Evolutionary conservation across 2,888 invertebrate genomes (phyloP).

Genomic region (Macrostomum cliftonense): DNA sequence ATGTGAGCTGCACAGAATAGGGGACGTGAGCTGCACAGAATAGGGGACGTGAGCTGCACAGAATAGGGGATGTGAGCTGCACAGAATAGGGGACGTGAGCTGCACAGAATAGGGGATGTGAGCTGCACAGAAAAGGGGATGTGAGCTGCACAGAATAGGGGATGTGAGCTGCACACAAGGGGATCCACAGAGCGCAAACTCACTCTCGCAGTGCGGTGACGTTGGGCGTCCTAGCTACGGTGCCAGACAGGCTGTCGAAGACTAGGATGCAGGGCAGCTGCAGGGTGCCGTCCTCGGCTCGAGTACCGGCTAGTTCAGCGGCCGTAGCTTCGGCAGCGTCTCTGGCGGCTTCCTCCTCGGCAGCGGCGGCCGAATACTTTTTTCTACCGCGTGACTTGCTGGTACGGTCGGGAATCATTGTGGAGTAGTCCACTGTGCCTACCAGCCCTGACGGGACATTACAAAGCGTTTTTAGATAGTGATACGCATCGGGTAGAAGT

Average conservation of each 20-base stretch:
- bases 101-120: too few relatives aligned
- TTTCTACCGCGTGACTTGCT: neutral
- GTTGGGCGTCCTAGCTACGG: conserved; percentile 57
- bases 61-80: too few relatives aligned
- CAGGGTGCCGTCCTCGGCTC: too few relatives aligned
- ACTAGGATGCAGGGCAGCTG: conserved; percentile 71
- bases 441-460: conserved; percentile 2
- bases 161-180: too few relatives aligned
- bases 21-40: too few relatives aligned
- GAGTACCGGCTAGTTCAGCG: conserved; percentile 4
- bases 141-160: too few relatives aligned
- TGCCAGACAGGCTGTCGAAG: conserved; percentile 68
- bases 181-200: conserved; percentile 37
- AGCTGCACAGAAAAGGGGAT: too few relatives aligned
- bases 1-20: too few relatives aligned
- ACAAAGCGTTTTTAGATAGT: too few relatives aligned
- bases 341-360: conserved; percentile 12
- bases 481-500: too few relatives aligned
- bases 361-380: conserved; percentile 11
- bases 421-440: neutral
- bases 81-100: neutral
- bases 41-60: too few relatives aligned
- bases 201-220: conserved; percentile 77
- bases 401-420: conserved; percentile 7
- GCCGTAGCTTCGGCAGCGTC: neutral